Conservation (phyloP, 1,140 invertebrate species). For the Whitmania pigra region DNA sequence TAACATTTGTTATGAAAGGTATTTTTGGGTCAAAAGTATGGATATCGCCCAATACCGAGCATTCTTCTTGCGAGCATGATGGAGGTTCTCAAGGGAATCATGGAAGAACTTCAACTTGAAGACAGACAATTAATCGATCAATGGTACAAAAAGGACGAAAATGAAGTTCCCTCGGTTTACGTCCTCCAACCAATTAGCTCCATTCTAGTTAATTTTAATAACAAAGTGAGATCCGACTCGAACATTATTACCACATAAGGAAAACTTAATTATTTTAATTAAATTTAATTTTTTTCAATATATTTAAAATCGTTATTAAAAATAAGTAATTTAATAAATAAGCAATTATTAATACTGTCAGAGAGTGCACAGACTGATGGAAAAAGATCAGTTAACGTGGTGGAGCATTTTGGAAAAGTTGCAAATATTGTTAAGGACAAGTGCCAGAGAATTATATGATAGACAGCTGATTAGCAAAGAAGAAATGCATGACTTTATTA, state of each 20-base stretch:
- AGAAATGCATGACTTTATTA: slow-evolving; percentile 62
- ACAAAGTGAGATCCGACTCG: slow-evolving; percentile 57
- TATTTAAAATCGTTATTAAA: background rate
- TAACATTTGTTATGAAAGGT: slow-evolving; percentile 7
- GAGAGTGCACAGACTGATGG: slow-evolving; percentile 17
- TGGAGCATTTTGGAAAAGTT: slow-evolving; percentile 91
- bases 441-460: slow-evolving; percentile 67
- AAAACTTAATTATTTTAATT: background rate
- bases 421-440: slow-evolving; percentile 84
- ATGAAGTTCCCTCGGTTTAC: slow-evolving; percentile 76
- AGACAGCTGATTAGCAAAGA: slow-evolving; percentile 76
- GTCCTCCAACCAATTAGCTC: slow-evolving; percentile 92
- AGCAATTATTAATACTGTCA: background rate
- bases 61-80: slow-evolving; percentile 67
- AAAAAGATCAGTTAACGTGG: slow-evolving; percentile 48
- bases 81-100: slow-evolving; percentile 66
- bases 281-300: background rate
- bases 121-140: slow-evolving; percentile 55
- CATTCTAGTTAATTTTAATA: slow-evolving; percentile 92
- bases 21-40: slow-evolving; percentile 54
- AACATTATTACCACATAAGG: background rate
- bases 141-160: slow-evolving; percentile 93
- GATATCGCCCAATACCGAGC: slow-evolving; percentile 86
- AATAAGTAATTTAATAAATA: no score
- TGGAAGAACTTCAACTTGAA: slow-evolving; percentile 48